phyloP scores from a whole-genome alignment of 1,140 invertebrate genomes.

The Delia radicum region DNA sequence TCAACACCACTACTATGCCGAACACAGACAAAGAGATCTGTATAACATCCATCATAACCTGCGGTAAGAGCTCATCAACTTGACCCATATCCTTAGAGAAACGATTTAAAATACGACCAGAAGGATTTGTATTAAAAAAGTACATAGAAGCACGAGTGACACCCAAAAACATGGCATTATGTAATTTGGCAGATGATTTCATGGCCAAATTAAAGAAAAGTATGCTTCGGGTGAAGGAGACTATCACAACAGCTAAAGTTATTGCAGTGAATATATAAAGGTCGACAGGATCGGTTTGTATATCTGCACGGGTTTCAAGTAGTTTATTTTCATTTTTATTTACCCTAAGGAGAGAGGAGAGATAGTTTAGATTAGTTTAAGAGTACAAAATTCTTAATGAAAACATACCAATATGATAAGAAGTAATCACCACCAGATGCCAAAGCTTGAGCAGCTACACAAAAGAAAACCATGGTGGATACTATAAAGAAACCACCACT shows the following conservation, averaged over 20 bases:
- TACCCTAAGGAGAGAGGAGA: slow-evolving; percentile 34
- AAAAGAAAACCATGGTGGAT: slow-evolving; percentile 50
- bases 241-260: slow-evolving; percentile 61
- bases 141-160: no score
- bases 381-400: no score
- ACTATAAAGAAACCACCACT: no score
- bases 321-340: slow-evolving; percentile 50
- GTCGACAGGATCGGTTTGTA: no score
- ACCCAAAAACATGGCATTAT: no score
- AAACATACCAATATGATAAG: slow-evolving; percentile 67
- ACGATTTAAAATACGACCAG: no score
- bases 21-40: slow-evolving; percentile 73
- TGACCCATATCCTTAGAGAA: no score
- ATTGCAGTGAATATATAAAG: slow-evolving; percentile 60
- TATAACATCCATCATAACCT: slow-evolving; percentile 69
- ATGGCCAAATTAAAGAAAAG: slow-evolving; percentile 72
- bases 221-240: slow-evolving; percentile 61
- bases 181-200: slow-evolving; percentile 68
- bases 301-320: no score
- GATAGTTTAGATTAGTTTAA: background rate
- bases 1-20: slow-evolving; percentile 76
- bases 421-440: no score
- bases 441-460: slow-evolving; percentile 63
- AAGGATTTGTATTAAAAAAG: no score
- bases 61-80: slow-evolving; percentile 82